These are phyloP conservation scores for Cettia cetti DNA, from an alignment of 2,113 vertebrate genomes.

Conservation along the genomic window DNA sequence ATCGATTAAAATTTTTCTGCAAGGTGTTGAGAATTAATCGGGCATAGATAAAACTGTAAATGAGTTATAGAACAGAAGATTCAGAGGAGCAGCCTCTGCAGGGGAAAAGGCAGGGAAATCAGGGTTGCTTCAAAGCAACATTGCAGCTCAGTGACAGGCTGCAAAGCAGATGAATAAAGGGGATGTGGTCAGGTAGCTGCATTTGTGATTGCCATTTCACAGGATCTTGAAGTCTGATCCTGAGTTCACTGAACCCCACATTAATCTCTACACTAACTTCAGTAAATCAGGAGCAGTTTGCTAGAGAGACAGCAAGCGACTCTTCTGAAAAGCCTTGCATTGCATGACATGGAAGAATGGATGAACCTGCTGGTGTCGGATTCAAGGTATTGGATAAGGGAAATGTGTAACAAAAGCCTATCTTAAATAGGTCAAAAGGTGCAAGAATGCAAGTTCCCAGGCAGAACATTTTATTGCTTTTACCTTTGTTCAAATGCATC, in stretches of 20 bases:
- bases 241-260: neutral
- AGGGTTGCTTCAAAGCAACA: neutral
- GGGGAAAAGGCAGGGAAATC: neutral
- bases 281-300: neutral
- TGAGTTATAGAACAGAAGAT: neutral
- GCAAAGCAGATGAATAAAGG: neutral
- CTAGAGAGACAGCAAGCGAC: neutral
- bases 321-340: neutral
- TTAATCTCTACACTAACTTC: neutral
- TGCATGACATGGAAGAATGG: accelerated
- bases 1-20: neutral
- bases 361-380: neutral
- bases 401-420: neutral
- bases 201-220: neutral
- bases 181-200: neutral
- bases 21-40: conserved; percentile 22
- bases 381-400: neutral
- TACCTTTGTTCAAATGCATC: neutral
- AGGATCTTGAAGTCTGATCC: neutral
- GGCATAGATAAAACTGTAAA: neutral
- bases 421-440: neutral
- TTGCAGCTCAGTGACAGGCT: neutral
- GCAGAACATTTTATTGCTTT: neutral
- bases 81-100: neutral
- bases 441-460: neutral